phyloP scores from a whole-genome alignment of 2,113 vertebrate genomes.

The Lethenteron reissneri region DNA sequence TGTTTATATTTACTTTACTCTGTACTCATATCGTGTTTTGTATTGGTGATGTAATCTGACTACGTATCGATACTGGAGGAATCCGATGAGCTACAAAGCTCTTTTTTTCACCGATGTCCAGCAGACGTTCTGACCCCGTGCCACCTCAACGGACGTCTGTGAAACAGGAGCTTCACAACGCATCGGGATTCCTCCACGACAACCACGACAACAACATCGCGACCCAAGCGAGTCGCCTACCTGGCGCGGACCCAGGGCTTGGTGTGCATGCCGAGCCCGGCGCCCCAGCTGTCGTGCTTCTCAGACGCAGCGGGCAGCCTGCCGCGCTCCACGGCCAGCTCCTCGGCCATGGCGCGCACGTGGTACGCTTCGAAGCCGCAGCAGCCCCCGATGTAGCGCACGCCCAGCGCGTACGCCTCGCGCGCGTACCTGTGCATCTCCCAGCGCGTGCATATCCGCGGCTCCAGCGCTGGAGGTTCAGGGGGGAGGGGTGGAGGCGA shows the following conservation, averaged over 20 bases:
- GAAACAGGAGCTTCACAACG: neutral
- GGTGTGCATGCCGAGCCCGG: conserved; percentile 63
- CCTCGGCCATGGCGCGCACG: conserved; percentile 59
- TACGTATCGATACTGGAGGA: neutral
- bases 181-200: neutral
- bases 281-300: conserved; percentile 72
- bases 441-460: conserved; percentile 65
- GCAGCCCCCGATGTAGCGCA: conserved; percentile 71
- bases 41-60: neutral
- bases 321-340: conserved; percentile 52
- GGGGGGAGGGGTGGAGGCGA: no score
- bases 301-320: conserved; percentile 50
- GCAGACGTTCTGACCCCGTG: neutral
- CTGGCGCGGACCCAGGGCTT: conserved; percentile 92
- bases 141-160: neutral
- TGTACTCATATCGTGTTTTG: no score
- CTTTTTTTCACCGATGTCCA: neutral
- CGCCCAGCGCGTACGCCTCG: conserved; percentile 53
- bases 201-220: neutral
- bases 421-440: conserved; percentile 77
- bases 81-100: neutral
- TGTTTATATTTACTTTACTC: no score
- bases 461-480: conserved; percentile 41
- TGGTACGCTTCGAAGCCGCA: conserved; percentile 90
- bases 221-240: conserved; percentile 21